phyloP scores from a whole-genome alignment of 2,113 vertebrate species.

The Ploceus nigricollis region DNA sequence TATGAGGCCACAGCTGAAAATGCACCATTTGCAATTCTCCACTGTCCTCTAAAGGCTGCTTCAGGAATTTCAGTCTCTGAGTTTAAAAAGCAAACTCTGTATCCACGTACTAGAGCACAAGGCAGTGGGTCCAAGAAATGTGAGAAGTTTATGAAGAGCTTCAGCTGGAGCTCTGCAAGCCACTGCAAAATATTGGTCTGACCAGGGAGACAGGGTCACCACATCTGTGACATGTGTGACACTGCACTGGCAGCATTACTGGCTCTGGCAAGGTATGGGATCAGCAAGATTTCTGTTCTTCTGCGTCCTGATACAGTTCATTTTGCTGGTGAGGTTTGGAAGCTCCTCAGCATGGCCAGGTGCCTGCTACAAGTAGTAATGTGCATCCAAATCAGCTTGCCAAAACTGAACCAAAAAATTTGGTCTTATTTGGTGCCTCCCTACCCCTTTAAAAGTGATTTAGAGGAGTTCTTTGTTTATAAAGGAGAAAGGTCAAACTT shows the following conservation, averaged over 20 bases:
- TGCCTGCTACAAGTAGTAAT: rapidly evolving
- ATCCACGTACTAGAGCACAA: rapidly evolving
- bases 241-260: not conserved
- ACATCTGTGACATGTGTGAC: rapidly evolving
- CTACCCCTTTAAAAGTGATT: not conserved
- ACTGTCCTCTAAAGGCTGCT: slow-evolving; percentile 57
- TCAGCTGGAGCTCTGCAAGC: not conserved
- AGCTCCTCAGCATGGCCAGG: rapidly evolving
- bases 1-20: not conserved
- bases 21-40: slow-evolving; percentile 36
- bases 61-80: slow-evolving; percentile 32
- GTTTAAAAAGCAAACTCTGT: not conserved
- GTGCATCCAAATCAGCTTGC: not conserved
- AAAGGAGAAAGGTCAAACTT: not conserved
- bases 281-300: not conserved
- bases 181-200: not conserved
- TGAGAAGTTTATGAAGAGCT: not conserved
- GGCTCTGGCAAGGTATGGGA: not conserved
- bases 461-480: not conserved
- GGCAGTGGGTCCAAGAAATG: rapidly evolving
- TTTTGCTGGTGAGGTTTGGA: not conserved
- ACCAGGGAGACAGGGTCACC: not conserved
- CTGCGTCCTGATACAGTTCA: too few species aligned
- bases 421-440: not conserved
- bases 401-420: not conserved